These are phyloP conservation scores for Octopus bimaculoides DNA, from an alignment of 1,140 invertebrate genomes.

Conservation along the genomic window DNA sequence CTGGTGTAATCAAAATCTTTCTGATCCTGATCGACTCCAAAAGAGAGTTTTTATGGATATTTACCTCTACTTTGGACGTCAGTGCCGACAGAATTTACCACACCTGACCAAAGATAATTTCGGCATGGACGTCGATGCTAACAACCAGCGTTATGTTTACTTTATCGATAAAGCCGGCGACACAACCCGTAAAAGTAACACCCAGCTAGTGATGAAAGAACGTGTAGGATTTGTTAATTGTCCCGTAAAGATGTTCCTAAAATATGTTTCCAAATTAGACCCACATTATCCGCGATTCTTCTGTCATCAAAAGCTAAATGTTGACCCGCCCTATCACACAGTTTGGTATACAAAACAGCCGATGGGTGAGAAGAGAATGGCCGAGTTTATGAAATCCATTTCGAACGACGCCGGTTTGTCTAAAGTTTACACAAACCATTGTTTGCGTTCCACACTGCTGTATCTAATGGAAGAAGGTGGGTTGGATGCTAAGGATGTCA, in stretches of 20 bases:
- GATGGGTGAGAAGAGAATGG: conserved; percentile 1
- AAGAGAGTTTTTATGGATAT: conserved; percentile 6
- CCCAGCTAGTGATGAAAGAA: not conserved
- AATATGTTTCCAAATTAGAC: not conserved
- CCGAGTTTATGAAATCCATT: not conserved
- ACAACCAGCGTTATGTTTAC: not conserved
- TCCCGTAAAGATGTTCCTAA: not conserved
- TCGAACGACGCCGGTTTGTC: not conserved
- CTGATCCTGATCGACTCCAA: not conserved
- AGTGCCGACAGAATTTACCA: conserved; percentile 4
- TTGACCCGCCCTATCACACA: not conserved
- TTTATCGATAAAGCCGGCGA: not conserved
- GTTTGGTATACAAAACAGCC: conserved; percentile 1
- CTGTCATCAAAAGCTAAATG: not conserved
- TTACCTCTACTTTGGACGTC: not conserved
- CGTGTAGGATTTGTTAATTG: not conserved
- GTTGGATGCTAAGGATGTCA: not conserved
- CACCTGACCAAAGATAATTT: conserved; percentile 2
- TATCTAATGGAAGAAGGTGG: not conserved
- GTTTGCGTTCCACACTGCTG: not conserved
- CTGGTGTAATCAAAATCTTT: conserved; percentile 4
- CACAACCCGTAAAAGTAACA: not conserved
- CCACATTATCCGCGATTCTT: not conserved
- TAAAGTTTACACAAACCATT: not conserved
- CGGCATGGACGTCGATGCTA: not conserved